A percentile compares a stretch with the other conserved stretches of the same genome.
Conservation (phyloP, 2,113 vertebrate genomes). For the Oreochromis spilurus region DNA sequence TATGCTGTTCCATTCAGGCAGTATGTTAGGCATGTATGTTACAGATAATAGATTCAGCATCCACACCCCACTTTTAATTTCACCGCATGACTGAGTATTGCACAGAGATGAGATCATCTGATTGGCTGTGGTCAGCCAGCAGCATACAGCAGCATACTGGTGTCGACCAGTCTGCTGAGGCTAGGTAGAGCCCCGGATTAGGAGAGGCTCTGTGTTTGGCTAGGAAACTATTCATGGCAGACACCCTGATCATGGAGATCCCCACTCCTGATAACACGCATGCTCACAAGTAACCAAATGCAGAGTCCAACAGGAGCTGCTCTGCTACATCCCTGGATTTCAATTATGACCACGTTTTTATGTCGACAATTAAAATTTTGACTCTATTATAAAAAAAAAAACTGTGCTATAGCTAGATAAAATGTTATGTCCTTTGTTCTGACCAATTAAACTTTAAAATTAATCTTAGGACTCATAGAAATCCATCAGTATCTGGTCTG, state of each 20-base stretch:
- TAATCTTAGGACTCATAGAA: not conserved
- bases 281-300: not conserved
- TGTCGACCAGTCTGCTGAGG: slow-evolving; percentile 1
- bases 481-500: not conserved
- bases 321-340: not conserved
- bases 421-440: not conserved
- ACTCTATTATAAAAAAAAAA: not conserved
- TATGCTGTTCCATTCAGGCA: not conserved
- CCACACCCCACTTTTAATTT: not conserved
- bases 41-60: not conserved
- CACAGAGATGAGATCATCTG: not conserved
- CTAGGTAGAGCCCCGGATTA: slow-evolving; percentile 29
- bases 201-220: slow-evolving; percentile 41
- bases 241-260: slow-evolving; percentile 38
- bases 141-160: not conserved
- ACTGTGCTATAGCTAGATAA: not conserved
- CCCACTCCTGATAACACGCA: not conserved
- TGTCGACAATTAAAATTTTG: not conserved
- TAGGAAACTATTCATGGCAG: slow-evolving; percentile 40
- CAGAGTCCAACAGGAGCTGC: not conserved
- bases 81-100: slow-evolving; percentile 9
- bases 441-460: not conserved
- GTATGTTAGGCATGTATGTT: not conserved
- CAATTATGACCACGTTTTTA: not conserved
- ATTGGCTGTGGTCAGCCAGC: not conserved